Percentiles rank a stretch among this genome's conserved stretches.
Evolutionary conservation across 53 echinoderm and acorn worm genomes (phyloP).

Genomic region (Paracentrotus lividus): DNA sequence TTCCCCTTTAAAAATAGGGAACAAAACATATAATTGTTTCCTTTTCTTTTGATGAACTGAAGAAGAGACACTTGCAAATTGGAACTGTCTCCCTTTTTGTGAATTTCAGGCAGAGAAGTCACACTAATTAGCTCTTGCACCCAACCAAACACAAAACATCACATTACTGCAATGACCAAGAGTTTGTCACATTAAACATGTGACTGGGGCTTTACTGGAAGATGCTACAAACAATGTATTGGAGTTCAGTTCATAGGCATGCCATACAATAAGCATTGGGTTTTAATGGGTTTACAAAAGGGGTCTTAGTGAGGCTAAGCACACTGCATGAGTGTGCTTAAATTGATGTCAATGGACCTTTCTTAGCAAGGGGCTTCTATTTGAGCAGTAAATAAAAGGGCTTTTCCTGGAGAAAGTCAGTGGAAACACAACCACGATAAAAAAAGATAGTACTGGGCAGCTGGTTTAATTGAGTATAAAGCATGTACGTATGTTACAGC

Average conservation of each 20-base stretch:
- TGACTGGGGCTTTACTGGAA: background rate
- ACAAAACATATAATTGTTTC: background rate
- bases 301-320: conserved; percentile 31
- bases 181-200: too few relatives aligned
- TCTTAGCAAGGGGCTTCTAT: conserved; percentile 20
- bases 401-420: conserved; percentile 16
- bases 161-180: too few relatives aligned
- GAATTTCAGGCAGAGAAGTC: background rate
- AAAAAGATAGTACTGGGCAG: background rate
- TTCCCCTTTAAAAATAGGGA: background rate
- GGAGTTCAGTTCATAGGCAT: background rate
- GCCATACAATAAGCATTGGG: background rate
- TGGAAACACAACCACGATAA: background rate
- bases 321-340: conserved; percentile 3
- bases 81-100: background rate
- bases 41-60: background rate
- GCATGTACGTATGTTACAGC: background rate
- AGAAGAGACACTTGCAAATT: background rate
- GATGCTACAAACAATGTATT: background rate
- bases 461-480: background rate
- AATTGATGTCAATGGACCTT: too few relatives aligned
- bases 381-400: conserved; percentile 49
- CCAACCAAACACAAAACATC: too few relatives aligned
- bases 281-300: conserved; percentile 58
- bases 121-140: too few relatives aligned